Conservation (phyloP, 2,113 vertebrate genomes). For the Calidris pygmaea region DNA sequence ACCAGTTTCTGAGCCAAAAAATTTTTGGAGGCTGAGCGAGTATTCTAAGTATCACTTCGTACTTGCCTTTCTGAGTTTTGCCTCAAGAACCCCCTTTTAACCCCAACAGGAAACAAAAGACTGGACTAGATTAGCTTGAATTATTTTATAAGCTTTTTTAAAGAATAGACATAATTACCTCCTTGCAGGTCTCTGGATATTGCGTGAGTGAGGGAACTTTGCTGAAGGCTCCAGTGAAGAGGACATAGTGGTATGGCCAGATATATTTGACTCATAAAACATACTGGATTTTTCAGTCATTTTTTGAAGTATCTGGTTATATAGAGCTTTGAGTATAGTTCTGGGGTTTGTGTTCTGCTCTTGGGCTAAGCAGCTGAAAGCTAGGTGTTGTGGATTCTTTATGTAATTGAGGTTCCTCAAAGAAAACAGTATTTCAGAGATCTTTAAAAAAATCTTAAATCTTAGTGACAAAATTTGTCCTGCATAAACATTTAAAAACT, state of each 20-base stretch:
- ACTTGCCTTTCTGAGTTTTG: background rate
- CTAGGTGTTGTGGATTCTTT: background rate
- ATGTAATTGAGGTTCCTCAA: background rate
- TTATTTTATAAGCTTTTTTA: background rate
- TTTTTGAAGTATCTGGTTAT: background rate
- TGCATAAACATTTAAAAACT: background rate
- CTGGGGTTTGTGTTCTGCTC: background rate
- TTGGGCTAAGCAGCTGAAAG: background rate
- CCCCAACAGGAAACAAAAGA: background rate
- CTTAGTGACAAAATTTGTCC: background rate
- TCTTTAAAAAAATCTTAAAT: background rate
- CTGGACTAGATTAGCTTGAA: background rate
- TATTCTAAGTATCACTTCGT: background rate
- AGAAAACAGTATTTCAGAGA: background rate
- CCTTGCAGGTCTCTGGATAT: background rate
- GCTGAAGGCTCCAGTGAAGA: background rate
- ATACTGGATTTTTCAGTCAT: background rate
- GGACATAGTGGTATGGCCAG: background rate
- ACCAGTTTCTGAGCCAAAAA: background rate
- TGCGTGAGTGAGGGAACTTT: background rate
- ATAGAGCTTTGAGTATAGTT: background rate
- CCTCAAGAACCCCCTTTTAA: background rate
- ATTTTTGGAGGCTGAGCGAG: background rate
- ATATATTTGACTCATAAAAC: background rate
- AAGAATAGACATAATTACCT: background rate